phyloP scores from a whole-genome alignment of 2,888 invertebrate species.

The Lamproptera curius region DNA sequence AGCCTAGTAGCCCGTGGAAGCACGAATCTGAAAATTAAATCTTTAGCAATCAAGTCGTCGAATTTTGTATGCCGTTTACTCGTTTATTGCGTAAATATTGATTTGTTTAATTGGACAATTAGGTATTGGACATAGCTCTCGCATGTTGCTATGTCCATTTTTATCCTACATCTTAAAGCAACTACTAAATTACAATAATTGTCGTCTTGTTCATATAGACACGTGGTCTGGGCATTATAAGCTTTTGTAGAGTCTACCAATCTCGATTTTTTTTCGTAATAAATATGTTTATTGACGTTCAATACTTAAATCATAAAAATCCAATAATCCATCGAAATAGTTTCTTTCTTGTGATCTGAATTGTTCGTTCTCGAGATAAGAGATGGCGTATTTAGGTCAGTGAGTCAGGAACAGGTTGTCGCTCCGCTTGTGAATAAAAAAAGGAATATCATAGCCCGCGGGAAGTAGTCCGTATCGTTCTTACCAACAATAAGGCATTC shows the following conservation, averaged over 20 bases:
- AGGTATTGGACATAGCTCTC: slow-evolving; percentile 53
- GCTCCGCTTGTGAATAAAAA: slow-evolving; percentile 43
- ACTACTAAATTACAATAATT: too few relatives aligned
- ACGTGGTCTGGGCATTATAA: too few relatives aligned
- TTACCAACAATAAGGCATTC: slow-evolving; percentile 35
- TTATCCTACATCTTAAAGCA: too few relatives aligned
- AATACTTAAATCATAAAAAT: too few relatives aligned
- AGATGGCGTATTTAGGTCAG: slow-evolving; percentile 34
- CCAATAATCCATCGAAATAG: too few relatives aligned
- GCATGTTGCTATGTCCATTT: slow-evolving; percentile 43
- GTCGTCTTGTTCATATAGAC: too few relatives aligned
- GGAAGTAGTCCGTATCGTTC: slow-evolving; percentile 61
- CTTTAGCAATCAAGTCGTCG: slow-evolving; percentile 49
- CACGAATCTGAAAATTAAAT: too few relatives aligned
- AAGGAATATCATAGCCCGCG: slow-evolving; percentile 49
- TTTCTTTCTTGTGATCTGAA: too few relatives aligned
- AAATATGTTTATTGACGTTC: too few relatives aligned
- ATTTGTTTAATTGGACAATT: slow-evolving; percentile 28
- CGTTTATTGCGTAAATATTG: slow-evolving; percentile 61
- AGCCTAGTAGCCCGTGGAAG: too few relatives aligned
- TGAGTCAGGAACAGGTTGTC: slow-evolving; percentile 51
- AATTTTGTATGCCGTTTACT: slow-evolving; percentile 44
- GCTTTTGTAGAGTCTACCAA: too few relatives aligned
- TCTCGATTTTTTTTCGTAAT: too few relatives aligned
- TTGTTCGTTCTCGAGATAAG: slow-evolving; percentile 25